Base-by-base conservation (phyloP, 1,140 invertebrate genomes). In the Drosophila melanica region DNA sequence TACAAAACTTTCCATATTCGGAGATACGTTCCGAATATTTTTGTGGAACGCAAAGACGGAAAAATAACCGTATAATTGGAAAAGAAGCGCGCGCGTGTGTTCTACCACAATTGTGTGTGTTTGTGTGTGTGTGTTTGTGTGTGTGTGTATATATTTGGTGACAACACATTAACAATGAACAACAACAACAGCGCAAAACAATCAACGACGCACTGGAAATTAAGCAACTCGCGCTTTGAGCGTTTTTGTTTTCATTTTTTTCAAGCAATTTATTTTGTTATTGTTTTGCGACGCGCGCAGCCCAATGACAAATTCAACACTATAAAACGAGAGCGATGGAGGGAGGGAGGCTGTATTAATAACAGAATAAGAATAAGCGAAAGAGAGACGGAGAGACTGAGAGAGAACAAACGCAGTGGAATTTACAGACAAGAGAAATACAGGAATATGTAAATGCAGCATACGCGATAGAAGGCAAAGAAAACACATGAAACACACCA, bases 231-330 rank as follows among this genome's bases (percentile, higher is more conserved):
- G 78, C 78, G 66, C 64, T 68, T 76, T 62, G 44, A 42, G 53
- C 30, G 42, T 33, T 66, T 76, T 76, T 39, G 63, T 76, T 58
- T 65, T 27, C 53, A 39, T 37, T 27, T 59, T 45, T 27, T 59
- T 45, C 45, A 50, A 50, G 53, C 62, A 60, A 81, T 64, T 84
- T 75, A 72, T 64, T 72, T 68, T 87, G 82, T 81, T 87, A 75
- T 86, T 86, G 82, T 86, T 86, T 76, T 73, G 72, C 70, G 57
- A 73, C 64, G 70, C 70, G 55, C 70, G 70, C 70, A 73, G 41
- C 55, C 41, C 55, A 60, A 60, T 48, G 48, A 67, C 55, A 68
- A 73, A 67, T 18, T 41, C 11, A 20, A 51, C 37, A 54, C n/a
- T 23, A 8, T 44, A 60, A 35, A 44, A 9, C 14, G 18, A 48